phyloP scores from a whole-genome alignment of 92 coral and sea anemone genomes.

The Paragorgia papillata region DNA sequence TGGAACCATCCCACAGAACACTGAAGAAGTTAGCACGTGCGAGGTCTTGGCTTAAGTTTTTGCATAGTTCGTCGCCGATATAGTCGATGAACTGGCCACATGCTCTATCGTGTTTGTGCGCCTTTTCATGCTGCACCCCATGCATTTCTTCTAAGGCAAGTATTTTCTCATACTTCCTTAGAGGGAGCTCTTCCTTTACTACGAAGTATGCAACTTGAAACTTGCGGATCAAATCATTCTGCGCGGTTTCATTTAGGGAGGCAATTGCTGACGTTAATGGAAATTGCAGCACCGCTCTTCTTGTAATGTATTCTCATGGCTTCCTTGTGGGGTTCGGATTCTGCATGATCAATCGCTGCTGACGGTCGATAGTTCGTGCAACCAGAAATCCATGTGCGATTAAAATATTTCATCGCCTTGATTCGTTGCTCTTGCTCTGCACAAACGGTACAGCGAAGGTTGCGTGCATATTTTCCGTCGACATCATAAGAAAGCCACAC shows the following conservation, averaged over 20 bases:
- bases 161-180: not conserved
- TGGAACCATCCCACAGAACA: constrained; percentile 5
- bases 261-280: not conserved
- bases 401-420: too few species aligned
- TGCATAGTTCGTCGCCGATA: constrained; percentile 1
- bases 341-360: constrained; percentile 4
- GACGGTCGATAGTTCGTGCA: not conserved
- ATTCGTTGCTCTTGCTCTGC: too few species aligned
- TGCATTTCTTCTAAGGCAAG: constrained; percentile 10
- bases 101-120: constrained; percentile 12
- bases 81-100: constrained; percentile 4
- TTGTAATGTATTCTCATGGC: constrained; percentile 1
- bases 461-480: too few species aligned
- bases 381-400: constrained; percentile 1
- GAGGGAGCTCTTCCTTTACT: constrained; percentile 21
- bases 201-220: constrained; percentile 16
- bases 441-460: too few species aligned
- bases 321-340: not conserved
- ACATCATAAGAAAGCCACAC: too few species aligned
- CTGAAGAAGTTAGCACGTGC: constrained; percentile 1
- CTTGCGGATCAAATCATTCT: constrained; percentile 4
- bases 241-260: constrained; percentile 3
- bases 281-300: not conserved
- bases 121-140: constrained; percentile 16
- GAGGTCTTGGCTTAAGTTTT: constrained; percentile 1